Conservation (phyloP, 2,797 vertebrate genomes). For the Falco berigora region DNA sequence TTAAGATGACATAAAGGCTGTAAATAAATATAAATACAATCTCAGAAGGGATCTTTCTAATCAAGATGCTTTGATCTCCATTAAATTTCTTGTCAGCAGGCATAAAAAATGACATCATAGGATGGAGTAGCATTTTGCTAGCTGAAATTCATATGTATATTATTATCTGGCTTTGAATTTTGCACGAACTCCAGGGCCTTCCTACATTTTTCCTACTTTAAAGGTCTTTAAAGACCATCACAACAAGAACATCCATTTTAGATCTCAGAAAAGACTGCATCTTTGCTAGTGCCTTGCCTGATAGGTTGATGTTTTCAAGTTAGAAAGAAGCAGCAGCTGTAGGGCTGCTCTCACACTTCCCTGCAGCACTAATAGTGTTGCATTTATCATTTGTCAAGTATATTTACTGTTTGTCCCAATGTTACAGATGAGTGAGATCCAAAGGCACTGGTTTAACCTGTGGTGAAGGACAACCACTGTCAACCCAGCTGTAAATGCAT, state of each 20-base stretch:
- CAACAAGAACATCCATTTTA: slow-evolving; percentile 31
- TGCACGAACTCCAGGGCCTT: not conserved
- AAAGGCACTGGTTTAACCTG: not conserved
- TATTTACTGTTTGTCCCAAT: not conserved
- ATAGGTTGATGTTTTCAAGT: not conserved
- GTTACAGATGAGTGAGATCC: not conserved
- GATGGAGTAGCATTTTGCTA: not conserved
- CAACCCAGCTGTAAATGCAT: not conserved
- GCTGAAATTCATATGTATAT: not conserved
- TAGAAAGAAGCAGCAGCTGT: not conserved
- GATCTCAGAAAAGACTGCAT: not conserved
- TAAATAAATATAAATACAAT: slow-evolving; percentile 6
- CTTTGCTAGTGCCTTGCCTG: not conserved
- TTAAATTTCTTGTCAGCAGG: slow-evolving; percentile 29
- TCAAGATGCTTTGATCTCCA: not conserved
- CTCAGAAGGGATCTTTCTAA: not conserved
- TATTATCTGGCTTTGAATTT: slow-evolving; percentile 26
- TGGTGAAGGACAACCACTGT: not conserved
- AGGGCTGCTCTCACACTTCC: not conserved
- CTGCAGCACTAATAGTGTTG: not conserved
- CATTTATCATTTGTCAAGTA: not conserved
- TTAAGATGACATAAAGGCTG: not conserved
- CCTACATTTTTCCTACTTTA: not conserved
- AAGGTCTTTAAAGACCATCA: slow-evolving; percentile 2
- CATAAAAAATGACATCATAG: not conserved